phyloP scores from a whole-genome alignment of 2,888 invertebrate genomes.

The Oscheius sp. region DNA sequence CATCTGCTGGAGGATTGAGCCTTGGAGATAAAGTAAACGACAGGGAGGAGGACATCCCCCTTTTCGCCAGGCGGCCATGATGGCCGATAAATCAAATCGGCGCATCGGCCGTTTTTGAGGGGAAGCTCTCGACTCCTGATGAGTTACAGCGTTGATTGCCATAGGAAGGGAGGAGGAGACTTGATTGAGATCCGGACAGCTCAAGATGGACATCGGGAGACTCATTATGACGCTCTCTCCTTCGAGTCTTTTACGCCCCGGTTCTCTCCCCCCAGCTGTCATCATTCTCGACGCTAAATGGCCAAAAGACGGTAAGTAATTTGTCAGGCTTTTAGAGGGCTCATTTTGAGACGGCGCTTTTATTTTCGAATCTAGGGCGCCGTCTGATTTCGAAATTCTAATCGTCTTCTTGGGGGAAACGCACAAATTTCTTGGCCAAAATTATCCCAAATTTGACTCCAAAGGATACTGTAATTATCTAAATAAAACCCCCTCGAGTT shows the following conservation, averaged over 20 bases:
- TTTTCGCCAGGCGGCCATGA: not conserved
- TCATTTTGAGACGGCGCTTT: not conserved
- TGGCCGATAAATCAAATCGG: constrained; percentile 30
- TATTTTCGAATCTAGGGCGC: too few relatives aligned
- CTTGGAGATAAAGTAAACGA: constrained; percentile 18
- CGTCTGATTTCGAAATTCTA: too few relatives aligned
- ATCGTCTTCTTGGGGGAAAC: too few relatives aligned
- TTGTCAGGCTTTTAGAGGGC: not conserved
- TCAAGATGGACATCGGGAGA: not conserved
- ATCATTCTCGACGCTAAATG: not conserved
- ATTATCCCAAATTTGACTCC: too few relatives aligned
- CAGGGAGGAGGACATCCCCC: not conserved
- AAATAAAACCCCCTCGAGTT: too few relatives aligned
- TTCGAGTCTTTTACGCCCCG: not conserved
- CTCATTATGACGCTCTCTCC: constrained; percentile 17
- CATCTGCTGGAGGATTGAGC: not conserved
- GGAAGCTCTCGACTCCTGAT: not conserved
- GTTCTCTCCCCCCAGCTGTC: too few relatives aligned
- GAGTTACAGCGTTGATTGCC: constrained; percentile 27
- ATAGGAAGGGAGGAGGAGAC: not conserved
- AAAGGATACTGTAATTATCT: too few relatives aligned
- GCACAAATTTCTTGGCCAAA: too few relatives aligned
- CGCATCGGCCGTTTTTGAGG: constrained; percentile 28
- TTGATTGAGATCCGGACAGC: constrained; percentile 21
- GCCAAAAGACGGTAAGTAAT: not conserved